These are phyloP conservation scores for Limenitis arthemis DNA, from an alignment of 2,888 invertebrate genomes.

Conservation along the genomic window DNA sequence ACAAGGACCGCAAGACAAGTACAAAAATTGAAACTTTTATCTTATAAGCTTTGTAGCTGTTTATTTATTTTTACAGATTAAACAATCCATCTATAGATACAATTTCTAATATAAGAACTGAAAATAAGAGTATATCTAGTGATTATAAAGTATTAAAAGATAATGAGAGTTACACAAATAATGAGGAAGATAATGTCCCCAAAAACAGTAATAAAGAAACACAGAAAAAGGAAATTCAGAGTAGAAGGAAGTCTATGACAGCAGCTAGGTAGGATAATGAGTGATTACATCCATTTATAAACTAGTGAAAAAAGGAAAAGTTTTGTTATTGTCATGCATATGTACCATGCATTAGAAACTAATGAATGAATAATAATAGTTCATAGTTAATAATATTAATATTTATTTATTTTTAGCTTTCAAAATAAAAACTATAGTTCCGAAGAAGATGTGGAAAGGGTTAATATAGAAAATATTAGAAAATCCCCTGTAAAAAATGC, in stretches of 20 bases:
- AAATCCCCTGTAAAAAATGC: conserved; percentile 7
- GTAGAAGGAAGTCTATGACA: conserved; percentile 48
- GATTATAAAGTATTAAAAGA: conserved; percentile 23
- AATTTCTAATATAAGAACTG: conserved; percentile 19
- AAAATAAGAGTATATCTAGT: conserved; percentile 18
- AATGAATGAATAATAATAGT: no score
- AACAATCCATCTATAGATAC: conserved; percentile 25
- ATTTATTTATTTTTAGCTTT: neutral
- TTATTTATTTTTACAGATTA: conserved; percentile 23
- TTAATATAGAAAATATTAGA: conserved; percentile 24
- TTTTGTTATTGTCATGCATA: no score
- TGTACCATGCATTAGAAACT: no score
- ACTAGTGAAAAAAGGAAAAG: no score
- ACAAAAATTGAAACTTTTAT: no score
- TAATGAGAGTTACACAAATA: conserved; percentile 20
- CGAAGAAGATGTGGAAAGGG: conserved; percentile 40
- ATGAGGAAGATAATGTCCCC: conserved; percentile 29
- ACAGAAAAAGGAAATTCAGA: conserved; percentile 28
- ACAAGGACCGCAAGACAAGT: no score
- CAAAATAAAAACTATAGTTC: conserved; percentile 32
- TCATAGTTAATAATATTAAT: neutral
- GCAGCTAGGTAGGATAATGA: conserved; percentile 32
- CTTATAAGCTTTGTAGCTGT: neutral
- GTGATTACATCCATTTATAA: no score
- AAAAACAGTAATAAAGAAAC: conserved; percentile 10